Base-by-base conservation (phyloP, 2,888 invertebrate species). In the Nebria brevicollis region DNA sequence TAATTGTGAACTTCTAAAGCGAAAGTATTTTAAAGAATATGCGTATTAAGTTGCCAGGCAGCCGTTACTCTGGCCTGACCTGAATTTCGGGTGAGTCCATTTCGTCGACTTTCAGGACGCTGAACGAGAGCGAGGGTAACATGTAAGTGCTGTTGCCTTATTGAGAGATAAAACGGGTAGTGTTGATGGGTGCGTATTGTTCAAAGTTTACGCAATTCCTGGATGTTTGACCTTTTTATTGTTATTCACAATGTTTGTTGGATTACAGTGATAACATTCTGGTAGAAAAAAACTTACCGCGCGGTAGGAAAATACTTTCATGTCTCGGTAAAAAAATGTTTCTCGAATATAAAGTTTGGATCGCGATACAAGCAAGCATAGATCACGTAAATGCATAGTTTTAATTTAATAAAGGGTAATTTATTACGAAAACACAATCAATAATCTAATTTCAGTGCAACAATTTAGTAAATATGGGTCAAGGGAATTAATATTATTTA, bases 1-100 rank as follows among this genome's bases (percentile, higher is more conserved):
- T 70, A 70, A 70, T 70, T 70, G 26, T 34, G 10, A 70, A 70
- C 25, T 70, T 70, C 70, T 34, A 3, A 54, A 54, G 26, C 34
- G 25, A 34, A 70, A 70, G 70, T 70, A 70, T 70, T 70, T 26
- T 70, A 26, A 70, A 70, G 5, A 70, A 34, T 54, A 54, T 54
- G 34, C 7, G 70, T 34, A 26, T 70, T 70, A 25, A 34, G 70
- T 70, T 25, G 70, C 70, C 70, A 70, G 70, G 54, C 54, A 54
- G 13, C 34, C 34, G 34, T 34, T 34, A 34, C 34, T 34, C 34
- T 34, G 34, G 34, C 54, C 54, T 70, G 70, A 70, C 70, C 70
- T 70, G 26, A 70, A 70, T 70, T 11, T 34, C 25, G 26, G 70
- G 34, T 26, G 70, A 70, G 70, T 70, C 70, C 6, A 70, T 70